Percentiles rank a stretch among this genome's conserved stretches.
phyloP scores from a whole-genome alignment of 2,113 vertebrate genomes.

The Scomber japonicus region DNA sequence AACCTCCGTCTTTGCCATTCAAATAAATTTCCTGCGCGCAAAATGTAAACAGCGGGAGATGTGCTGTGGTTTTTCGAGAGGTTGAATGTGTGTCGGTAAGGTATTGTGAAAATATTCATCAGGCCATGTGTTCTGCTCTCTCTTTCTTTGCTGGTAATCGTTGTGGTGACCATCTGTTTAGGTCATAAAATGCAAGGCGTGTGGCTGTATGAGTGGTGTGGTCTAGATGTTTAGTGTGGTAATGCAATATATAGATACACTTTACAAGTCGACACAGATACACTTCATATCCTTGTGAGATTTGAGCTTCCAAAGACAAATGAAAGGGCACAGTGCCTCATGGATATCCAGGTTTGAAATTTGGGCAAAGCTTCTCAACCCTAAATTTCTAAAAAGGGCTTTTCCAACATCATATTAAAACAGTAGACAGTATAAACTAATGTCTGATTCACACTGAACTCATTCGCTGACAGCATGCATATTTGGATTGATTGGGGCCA shows the following conservation, averaged over 20 bases:
- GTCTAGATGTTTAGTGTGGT: slow-evolving; percentile 49
- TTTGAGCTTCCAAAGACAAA: neutral
- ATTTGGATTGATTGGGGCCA: no score
- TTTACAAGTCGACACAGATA: slow-evolving; percentile 14
- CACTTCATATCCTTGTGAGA: neutral
- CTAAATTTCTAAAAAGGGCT: neutral
- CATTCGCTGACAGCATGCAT: no score
- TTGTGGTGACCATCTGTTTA: slow-evolving; percentile 47
- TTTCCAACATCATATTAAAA: neutral
- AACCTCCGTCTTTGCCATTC: slow-evolving; percentile 8
- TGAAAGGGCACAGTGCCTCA: neutral
- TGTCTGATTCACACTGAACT: no score
- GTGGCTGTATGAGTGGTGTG: slow-evolving; percentile 40
- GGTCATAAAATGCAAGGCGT: slow-evolving; percentile 29
- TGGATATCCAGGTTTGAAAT: neutral
- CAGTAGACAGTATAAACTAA: neutral
- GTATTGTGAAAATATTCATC: slow-evolving; percentile 12
- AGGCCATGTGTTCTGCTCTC: neutral
- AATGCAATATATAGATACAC: slow-evolving; percentile 43
- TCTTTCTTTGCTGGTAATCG: slow-evolving; percentile 16
- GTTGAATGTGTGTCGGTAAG: neutral
- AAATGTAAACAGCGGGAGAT: slow-evolving; percentile 27
- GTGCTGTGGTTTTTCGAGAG: neutral
- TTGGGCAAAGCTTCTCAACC: neutral
- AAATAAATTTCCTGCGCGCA: slow-evolving; percentile 23